Conservation (phyloP, 1,140 invertebrate species). For the Euborellia annulipes region DNA sequence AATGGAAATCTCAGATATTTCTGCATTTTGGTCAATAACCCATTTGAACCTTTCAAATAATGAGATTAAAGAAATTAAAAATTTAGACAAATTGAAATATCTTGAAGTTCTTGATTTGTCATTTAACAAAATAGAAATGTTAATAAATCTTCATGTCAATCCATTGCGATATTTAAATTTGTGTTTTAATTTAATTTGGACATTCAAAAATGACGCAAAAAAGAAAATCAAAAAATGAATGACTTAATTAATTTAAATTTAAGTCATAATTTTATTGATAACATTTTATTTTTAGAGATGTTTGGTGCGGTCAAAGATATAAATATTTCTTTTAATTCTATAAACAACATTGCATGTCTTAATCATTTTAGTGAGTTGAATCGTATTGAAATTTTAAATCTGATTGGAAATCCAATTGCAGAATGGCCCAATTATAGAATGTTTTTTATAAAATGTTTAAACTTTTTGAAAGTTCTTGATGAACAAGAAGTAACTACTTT, state of each 20-base stretch:
- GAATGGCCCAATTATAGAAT: slow-evolving; percentile 8
- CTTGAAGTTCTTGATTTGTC: slow-evolving; percentile 12
- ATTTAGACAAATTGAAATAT: slow-evolving; percentile 16
- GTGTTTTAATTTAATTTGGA: slow-evolving; percentile 9
- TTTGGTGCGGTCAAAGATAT: slow-evolving; percentile 10
- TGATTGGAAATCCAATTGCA: slow-evolving; percentile 16
- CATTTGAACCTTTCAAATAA: slow-evolving; percentile 19
- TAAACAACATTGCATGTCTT: slow-evolving; percentile 14
- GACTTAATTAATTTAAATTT: slow-evolving; percentile 13
- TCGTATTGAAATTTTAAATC: slow-evolving; percentile 14
- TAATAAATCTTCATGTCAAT: slow-evolving; percentile 10
- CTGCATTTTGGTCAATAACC: slow-evolving; percentile 19
- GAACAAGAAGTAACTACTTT: too few relatives aligned
- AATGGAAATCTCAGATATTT: slow-evolving; percentile 15
- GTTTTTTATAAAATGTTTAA: too few relatives aligned
- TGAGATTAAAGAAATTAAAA: slow-evolving; percentile 15
- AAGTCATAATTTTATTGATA: slow-evolving; percentile 7
- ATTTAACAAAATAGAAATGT: slow-evolving; percentile 11
- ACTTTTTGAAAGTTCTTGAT: too few relatives aligned
- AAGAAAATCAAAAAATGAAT: slow-evolving; percentile 13
- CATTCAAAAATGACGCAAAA: slow-evolving; percentile 6
- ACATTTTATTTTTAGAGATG: slow-evolving; percentile 13
- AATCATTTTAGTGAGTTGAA: slow-evolving; percentile 14
- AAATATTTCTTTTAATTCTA: slow-evolving; percentile 11
- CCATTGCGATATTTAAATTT: slow-evolving; percentile 10